These are phyloP conservation scores for Microctenopoma steveboyesi DNA, from an alignment of 2,797 vertebrate species.

Conservation along the genomic window DNA sequence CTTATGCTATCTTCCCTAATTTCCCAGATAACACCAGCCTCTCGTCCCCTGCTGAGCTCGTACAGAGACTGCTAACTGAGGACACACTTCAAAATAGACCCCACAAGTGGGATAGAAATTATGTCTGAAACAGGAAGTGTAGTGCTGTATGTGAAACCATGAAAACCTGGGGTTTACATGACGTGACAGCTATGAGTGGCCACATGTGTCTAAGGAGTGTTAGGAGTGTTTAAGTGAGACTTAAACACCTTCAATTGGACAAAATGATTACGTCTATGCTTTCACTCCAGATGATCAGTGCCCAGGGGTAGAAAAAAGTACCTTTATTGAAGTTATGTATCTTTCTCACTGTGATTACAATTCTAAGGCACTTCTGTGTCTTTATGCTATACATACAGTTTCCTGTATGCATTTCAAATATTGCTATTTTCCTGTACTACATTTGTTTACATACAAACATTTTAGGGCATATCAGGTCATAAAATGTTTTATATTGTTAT, in stretches of 20 bases:
- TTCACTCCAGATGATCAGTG: too few relatives aligned
- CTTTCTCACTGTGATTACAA: too few relatives aligned
- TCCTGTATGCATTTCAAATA: too few relatives aligned
- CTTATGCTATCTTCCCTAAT: constrained; percentile 15
- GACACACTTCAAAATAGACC: constrained; percentile 17
- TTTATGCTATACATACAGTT: too few relatives aligned
- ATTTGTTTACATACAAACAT: too few relatives aligned
- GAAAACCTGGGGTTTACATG: neutral
- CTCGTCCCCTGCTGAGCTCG: constrained; percentile 1
- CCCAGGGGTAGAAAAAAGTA: too few relatives aligned
- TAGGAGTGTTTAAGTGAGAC: neutral
- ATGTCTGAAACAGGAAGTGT: neutral
- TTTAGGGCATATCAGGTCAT: too few relatives aligned
- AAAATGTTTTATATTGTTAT: too few relatives aligned
- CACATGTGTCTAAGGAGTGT: neutral
- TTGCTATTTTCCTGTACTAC: too few relatives aligned
- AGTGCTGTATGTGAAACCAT: neutral
- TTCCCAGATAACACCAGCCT: constrained; percentile 20
- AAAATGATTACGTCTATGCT: neutral
- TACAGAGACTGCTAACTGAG: constrained; percentile 14
- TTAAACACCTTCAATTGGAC: neutral
- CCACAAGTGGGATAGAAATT: neutral
- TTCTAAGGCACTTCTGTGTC: too few relatives aligned
- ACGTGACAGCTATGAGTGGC: neutral
- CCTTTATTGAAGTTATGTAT: too few relatives aligned